Base-by-base conservation (phyloP, 2,113 vertebrate genomes). In the Forbesichthys papilliferus region DNA sequence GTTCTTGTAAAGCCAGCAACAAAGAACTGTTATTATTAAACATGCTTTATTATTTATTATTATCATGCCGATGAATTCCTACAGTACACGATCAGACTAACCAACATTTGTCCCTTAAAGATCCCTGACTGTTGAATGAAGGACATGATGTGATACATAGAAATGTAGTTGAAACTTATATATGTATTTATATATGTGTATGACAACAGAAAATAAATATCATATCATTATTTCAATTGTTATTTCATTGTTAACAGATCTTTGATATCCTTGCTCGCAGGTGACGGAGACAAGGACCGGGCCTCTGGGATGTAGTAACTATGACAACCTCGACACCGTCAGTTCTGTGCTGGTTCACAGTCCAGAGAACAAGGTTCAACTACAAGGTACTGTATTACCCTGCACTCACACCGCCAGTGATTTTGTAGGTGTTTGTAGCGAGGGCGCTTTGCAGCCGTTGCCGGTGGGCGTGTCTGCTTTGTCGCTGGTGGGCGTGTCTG, bases 341-440 rank as follows among this genome's bases (percentile, higher is more conserved):
- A 99, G 97, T 84, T 99, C 98, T 0, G 98, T 99, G 7, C 89
- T 99, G 88, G 97, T 99, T 51, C 97, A 99, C 91, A 99, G 97
- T 86, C 96, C 97, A 0, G 98, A 99, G 85, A 99, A 99, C 93
- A 98, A 96, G 87, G 95, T 99, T 68, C 96, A 98, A 69, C 90
- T 99, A 27, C 95, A 96, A 80, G 98, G 98, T 86, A 79, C 27
- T 27, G 27, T 3, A 27, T 27, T 87, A 82, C 49, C 6, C 62
- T 62, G 16, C 20, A 58, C 10, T 4, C 27, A 27, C 27, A 27
- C 27, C 27, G 27, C 27, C 27, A 27, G 27, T 3, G 27, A 3
- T 27, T 27, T 58, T 33, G 16, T 33, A 58, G 27, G 27, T 27
- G 27, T 1, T 27, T 27, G 27, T 27, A 27, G 27, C 27, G 27